Evolutionary conservation across 2,113 vertebrate species (phyloP).

Genomic region (Lota lota): DNA sequence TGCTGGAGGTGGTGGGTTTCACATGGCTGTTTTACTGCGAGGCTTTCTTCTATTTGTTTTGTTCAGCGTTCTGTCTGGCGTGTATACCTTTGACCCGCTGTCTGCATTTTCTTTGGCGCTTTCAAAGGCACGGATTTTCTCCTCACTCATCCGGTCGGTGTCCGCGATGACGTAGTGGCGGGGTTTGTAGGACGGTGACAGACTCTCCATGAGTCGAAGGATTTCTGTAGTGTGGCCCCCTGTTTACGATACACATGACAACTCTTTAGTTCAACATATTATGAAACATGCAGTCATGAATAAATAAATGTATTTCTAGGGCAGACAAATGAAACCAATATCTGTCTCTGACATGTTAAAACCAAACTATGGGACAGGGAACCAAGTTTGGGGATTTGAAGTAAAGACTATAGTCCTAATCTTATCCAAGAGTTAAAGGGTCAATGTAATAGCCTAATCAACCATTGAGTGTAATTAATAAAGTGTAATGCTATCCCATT

Average conservation of each 20-base stretch:
- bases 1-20: slow-evolving; percentile 13
- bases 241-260: slow-evolving; percentile 42
- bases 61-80: neutral
- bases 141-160: slow-evolving; percentile 88
- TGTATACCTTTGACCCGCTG: slow-evolving; percentile 67
- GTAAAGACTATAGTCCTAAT: too few relatives aligned
- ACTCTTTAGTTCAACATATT: too few relatives aligned
- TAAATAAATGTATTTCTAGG: neutral
- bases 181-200: slow-evolving; percentile 80
- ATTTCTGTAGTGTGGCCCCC: slow-evolving; percentile 95
- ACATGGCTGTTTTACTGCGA: neutral
- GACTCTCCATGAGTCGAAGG: slow-evolving; percentile 80
- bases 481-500: too few relatives aligned
- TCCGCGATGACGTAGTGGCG: slow-evolving; percentile 88
- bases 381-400: too few relatives aligned
- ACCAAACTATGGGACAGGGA: too few relatives aligned
- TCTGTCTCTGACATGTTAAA: neutral
- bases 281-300: too few relatives aligned
- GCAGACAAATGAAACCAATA: neutral
- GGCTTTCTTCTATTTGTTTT: neutral
- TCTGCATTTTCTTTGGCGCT: slow-evolving; percentile 51
- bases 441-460: too few relatives aligned
- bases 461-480: too few relatives aligned
- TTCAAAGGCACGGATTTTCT: slow-evolving; percentile 85
- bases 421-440: too few relatives aligned